phyloP scores from a whole-genome alignment of 2,888 invertebrate species.

The Nasonia oneida region DNA sequence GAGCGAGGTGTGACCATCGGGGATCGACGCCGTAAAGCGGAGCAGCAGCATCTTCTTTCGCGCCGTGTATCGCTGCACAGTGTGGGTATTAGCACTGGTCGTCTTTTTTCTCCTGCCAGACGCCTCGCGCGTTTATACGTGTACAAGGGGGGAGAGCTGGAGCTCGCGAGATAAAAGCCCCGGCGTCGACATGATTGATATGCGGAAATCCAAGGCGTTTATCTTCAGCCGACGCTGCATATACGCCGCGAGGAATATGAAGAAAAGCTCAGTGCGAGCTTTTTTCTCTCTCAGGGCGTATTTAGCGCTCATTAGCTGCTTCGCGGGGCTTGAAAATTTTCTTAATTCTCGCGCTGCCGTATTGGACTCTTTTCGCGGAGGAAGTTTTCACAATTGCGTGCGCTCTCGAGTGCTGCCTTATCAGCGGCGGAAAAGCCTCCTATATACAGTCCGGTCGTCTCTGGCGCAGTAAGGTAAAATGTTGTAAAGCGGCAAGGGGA shows the following conservation, averaged over 20 bases:
- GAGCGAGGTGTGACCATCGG: not conserved
- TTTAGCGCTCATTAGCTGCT: constrained; percentile 3
- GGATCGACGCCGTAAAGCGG: constrained; percentile 36
- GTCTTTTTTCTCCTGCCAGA: not conserved
- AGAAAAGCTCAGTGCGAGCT: constrained; percentile 46
- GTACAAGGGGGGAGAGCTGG: not conserved
- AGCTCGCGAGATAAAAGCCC: constrained; percentile 57
- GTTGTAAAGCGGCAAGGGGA: constrained; percentile 53
- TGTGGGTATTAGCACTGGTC: too few relatives aligned
- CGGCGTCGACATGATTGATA: constrained; percentile 63
- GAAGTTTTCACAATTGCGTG: constrained; percentile 40
- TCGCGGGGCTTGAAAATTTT: constrained; percentile 1
- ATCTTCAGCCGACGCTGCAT: constrained; percentile 50
- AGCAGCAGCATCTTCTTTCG: constrained; percentile 1
- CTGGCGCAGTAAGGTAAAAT: constrained; percentile 52
- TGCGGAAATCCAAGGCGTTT: constrained; percentile 60
- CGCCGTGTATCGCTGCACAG: not conserved
- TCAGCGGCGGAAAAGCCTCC: constrained; percentile 45
- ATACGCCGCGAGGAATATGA: constrained; percentile 21
- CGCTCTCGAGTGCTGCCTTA: constrained; percentile 44
- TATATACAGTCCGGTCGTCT: not conserved
- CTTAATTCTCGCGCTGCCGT: not conserved
- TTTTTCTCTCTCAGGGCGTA: constrained; percentile 13
- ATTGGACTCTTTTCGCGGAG: constrained; percentile 23
- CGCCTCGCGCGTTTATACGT: not conserved